These are phyloP conservation scores for Aviceda subcristata DNA, from an alignment of 2,113 vertebrate species.

Conservation along the genomic window DNA sequence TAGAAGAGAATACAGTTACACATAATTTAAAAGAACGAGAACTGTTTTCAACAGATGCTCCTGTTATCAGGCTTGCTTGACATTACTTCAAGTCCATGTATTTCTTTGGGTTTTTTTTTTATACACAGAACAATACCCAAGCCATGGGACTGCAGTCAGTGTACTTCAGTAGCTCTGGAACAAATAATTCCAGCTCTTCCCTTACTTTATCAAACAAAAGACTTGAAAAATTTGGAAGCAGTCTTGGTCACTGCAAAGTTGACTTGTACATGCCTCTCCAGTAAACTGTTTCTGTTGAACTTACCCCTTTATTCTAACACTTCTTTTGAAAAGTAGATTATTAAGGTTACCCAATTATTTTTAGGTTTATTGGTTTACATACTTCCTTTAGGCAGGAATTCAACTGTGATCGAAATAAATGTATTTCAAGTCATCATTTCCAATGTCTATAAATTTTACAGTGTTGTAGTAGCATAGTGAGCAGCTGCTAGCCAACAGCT, in stretches of 20 bases:
- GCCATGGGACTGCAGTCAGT: not conserved
- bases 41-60: not conserved
- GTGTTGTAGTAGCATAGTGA: not conserved
- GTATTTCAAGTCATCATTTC: not conserved
- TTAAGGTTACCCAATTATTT: not conserved
- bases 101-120: not conserved
- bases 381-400: not conserved
- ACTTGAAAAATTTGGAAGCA: not conserved
- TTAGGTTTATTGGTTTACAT: not conserved
- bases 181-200: not conserved
- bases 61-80: not conserved
- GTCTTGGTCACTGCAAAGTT: not conserved
- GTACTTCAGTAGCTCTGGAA: not conserved
- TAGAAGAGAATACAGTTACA: not conserved
- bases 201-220: not conserved
- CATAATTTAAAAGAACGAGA: not conserved
- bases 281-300: not conserved
- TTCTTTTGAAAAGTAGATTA: not conserved
- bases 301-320: not conserved
- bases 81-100: not conserved
- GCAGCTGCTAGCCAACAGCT: not conserved
- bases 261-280: not conserved
- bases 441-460: not conserved
- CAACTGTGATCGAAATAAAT: not conserved
- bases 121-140: accelerated